Conservation (phyloP, 2,113 vertebrate genomes). For the Nannobrachium achirus region DNA sequence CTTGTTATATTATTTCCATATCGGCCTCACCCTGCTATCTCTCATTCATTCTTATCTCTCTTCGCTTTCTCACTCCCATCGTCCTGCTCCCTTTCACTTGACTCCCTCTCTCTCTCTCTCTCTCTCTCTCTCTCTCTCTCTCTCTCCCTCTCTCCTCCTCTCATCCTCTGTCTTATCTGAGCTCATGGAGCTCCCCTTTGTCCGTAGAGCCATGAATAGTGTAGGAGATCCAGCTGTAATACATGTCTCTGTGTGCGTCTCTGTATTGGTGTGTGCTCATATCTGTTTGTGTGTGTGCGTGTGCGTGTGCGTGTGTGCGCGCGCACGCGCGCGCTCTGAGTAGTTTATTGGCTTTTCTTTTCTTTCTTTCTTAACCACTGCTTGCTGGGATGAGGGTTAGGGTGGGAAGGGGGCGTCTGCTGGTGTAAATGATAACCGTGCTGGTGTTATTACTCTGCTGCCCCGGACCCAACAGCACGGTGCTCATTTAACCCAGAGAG, state of each 20-base stretch:
- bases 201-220: too few relatives aligned
- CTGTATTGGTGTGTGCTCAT: not conserved
- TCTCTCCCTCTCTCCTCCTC: not conserved
- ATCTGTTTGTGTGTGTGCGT: not conserved
- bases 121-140: not conserved
- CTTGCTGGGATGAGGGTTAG: constrained; percentile 28
- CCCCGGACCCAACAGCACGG: too few relatives aligned
- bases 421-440: too few relatives aligned
- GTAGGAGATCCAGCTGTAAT: too few relatives aligned
- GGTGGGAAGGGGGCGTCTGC: too few relatives aligned
- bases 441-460: too few relatives aligned
- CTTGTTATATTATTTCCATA: constrained; percentile 57
- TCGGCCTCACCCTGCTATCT: constrained; percentile 49
- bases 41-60: constrained; percentile 46
- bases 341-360: not conserved
- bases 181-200: too few relatives aligned
- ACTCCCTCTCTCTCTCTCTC: constrained; percentile 6
- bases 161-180: too few relatives aligned
- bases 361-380: constrained; percentile 72
- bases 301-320: too few relatives aligned
- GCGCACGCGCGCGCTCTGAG: constrained; percentile 19
- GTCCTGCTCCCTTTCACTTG: constrained; percentile 23
- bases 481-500: too few relatives aligned
- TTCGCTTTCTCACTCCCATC: constrained; percentile 10
- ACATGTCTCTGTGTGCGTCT: constrained; percentile 53